A percentile compares a stretch with the other conserved stretches of the same genome.
phyloP scores from a whole-genome alignment of 2,113 vertebrate genomes.

The Acanthochromis polyacanthus region DNA sequence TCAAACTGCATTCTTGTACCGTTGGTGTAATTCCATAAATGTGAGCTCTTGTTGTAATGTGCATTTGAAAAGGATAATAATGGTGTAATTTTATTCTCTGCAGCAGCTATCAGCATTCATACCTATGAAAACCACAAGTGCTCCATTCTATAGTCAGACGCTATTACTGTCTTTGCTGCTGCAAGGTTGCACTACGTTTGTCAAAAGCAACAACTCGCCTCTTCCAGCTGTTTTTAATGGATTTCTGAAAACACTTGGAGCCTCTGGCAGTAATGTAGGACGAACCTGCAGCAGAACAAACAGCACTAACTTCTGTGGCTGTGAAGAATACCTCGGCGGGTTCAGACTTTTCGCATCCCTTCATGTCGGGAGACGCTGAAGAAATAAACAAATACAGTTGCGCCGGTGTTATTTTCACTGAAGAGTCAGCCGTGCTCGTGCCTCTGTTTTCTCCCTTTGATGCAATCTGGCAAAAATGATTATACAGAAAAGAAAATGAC shows the following conservation, averaged over 20 bases:
- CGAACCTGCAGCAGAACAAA: constrained; percentile 48
- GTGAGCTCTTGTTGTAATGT: constrained; percentile 6
- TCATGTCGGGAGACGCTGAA: constrained; percentile 18
- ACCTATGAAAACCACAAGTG: constrained; percentile 15
- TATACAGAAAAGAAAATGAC: constrained; percentile 12
- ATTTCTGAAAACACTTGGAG: constrained; percentile 45
- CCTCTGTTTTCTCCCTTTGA: constrained; percentile 34
- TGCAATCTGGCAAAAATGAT: constrained; percentile 34
- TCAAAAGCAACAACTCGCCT: constrained; percentile 50
- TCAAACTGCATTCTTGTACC: neutral
- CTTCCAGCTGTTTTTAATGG: constrained; percentile 61
- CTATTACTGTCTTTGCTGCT: constrained; percentile 38
- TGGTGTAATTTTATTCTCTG: constrained; percentile 13
- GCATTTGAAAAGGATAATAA: constrained; percentile 15
- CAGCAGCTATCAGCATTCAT: constrained; percentile 10
- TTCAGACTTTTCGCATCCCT: constrained; percentile 45
- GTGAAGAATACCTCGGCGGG: constrained; percentile 36
- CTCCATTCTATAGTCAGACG: constrained; percentile 15
- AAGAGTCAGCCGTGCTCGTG: constrained; percentile 3
- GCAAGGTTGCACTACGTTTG: constrained; percentile 36
- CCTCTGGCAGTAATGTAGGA: constrained; percentile 50
- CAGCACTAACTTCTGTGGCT: constrained; percentile 37
- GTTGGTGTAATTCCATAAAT: constrained; percentile 1
- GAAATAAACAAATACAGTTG: constrained; percentile 19
- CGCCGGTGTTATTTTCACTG: constrained; percentile 25